These are phyloP conservation scores for Montifringilla adamsi DNA, from an alignment of 2,113 vertebrate species.

Conservation along the genomic window DNA sequence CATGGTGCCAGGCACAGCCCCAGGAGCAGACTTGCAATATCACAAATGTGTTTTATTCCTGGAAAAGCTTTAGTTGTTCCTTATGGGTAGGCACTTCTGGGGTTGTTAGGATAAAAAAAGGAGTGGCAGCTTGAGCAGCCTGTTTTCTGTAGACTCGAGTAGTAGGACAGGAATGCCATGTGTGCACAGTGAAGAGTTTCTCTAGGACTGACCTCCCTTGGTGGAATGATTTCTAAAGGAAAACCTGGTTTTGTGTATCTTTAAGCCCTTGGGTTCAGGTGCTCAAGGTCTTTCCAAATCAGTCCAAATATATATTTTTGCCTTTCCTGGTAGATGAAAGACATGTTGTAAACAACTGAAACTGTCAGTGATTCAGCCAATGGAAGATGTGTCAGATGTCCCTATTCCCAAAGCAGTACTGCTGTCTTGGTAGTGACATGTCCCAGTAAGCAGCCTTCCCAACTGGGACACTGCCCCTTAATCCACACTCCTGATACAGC, in stretches of 20 bases:
- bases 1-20: neutral
- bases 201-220: neutral
- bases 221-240: neutral
- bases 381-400: neutral
- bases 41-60: neutral
- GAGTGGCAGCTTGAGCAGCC: neutral
- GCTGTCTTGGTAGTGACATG: neutral
- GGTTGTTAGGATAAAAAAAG: neutral
- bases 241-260: neutral
- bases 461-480: neutral
- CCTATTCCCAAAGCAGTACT: neutral
- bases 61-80: neutral
- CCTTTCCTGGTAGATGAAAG: neutral
- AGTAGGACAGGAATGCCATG: fast-evolving
- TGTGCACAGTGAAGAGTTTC: neutral
- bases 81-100: neutral
- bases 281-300: neutral
- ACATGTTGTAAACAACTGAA: neutral
- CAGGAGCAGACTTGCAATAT: neutral
- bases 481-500: neutral
- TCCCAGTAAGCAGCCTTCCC: neutral
- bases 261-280: neutral
- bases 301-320: neutral
- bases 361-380: neutral
- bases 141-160: neutral